Conservation (phyloP, 2,797 vertebrate species). For the Percopsis omiscomaycus region DNA sequence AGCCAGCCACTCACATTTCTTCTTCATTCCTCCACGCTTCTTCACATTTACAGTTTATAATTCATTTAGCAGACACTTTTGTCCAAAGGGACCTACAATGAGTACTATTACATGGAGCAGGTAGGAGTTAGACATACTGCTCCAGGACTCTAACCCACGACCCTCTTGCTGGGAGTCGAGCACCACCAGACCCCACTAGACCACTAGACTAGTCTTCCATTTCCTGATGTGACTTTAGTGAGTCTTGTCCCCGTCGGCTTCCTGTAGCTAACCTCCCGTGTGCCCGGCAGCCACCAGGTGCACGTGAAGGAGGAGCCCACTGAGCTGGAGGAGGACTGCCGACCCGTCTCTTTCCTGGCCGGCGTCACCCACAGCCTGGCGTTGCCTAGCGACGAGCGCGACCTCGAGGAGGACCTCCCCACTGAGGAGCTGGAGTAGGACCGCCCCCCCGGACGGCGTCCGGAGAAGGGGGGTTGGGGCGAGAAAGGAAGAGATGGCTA, state of each 20-base stretch:
- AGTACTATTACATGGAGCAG: too few species aligned
- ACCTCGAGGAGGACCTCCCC: slow-evolving; percentile 94
- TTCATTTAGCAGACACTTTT: too few species aligned
- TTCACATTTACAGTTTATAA: too few species aligned
- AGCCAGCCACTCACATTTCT: too few species aligned
- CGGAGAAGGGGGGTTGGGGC: not conserved
- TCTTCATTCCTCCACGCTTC: too few species aligned
- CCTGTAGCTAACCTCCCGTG: slow-evolving; percentile 4
- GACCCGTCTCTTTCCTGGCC: slow-evolving; percentile 86
- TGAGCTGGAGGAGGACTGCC: slow-evolving; percentile 90
- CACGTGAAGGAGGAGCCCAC: slow-evolving; percentile 98
- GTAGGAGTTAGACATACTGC: too few species aligned
- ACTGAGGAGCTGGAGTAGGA: slow-evolving; percentile 86
- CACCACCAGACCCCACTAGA: too few species aligned
- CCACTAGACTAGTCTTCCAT: not conserved
- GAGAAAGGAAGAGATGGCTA: slow-evolving; percentile 46
- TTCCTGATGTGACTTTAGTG: too few species aligned
- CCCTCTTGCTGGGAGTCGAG: too few species aligned
- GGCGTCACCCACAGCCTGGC: slow-evolving; percentile 86
- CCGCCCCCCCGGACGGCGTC: slow-evolving; percentile 13
- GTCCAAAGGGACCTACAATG: too few species aligned
- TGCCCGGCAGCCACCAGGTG: slow-evolving; percentile 83
- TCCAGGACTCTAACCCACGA: too few species aligned
- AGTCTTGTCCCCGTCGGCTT: too few species aligned
- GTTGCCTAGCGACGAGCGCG: slow-evolving; percentile 88